Evolutionary conservation across 2,113 vertebrate genomes (phyloP), one percentile per base, ranked within the genome.

Genomic region (Litocranius walleri): DNA sequence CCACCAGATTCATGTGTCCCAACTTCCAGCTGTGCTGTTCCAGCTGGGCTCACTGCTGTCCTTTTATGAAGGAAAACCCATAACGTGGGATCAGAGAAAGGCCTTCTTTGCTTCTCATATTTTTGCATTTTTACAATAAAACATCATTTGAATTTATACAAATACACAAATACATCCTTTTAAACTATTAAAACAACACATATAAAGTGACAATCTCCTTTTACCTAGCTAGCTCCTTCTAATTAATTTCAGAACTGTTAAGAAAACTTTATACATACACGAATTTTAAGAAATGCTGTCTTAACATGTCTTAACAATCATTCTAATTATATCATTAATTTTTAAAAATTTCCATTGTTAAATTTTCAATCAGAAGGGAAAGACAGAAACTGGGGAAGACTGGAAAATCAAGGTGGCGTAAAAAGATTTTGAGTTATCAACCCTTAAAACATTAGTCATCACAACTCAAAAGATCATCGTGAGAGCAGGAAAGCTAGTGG

Each of bases 111-210:
- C 30, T 80, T 89, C 59, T 77, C n/a, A 15, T 57, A 52, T 21
- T 91, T 91, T 96, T 92, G 29, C 61, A n/a, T 95, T 96, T 90
- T 74, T 90, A 77, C 5, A 85, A 25, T 71, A 81, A 88, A 50
- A 64, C 57, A 95, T 81, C 36, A 87, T 40, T 84, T 40, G 64
- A 92, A 91, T 82, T 54, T 95, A 87, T 25, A 81, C 52, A 96
- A 88, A 29, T 43, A 30, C 30, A 48, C 1, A 3, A 74, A 17
- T 56, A 80, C 1, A 7, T 88, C 67, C 50, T 94, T 94, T 77
- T 90, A 82, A 94, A 80, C 92, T 78, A 43, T 48, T 59, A 92
- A 88, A 93, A 64, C 19, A 50, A 21, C 45, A 57, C 52, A 27
- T 61, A 45, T 43, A 64, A 83, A 85, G 33, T 84, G 80, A 54